Evolutionary conservation across 2,113 vertebrate species (phyloP), one percentile per base, ranked within the genome.

Genomic region (Hippocampus comes): DNA sequence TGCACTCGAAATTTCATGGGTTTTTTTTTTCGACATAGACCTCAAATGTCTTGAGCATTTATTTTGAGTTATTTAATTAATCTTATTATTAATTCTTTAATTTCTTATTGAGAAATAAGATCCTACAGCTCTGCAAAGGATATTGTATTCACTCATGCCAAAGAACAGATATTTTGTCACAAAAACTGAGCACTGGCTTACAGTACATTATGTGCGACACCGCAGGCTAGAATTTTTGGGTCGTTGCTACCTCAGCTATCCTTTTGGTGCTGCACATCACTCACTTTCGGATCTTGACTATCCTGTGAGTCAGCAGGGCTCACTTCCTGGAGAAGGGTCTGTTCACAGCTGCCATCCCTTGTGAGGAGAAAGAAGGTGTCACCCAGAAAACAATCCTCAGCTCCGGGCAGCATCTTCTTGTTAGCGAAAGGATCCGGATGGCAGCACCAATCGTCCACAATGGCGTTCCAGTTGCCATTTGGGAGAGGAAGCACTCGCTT

Each of bases 401-500:
- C 85, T 82, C 82, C 87, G 10, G 97, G 97, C 56, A 93, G 84
- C 78, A 97, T 90, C 81, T 92, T 83, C 81, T 85, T 93, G 82
- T 92, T 92, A 38, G 94, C 93, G 75, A 99, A 98, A 4, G 97
- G 97, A 81, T 96, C 91, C 0, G 96, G 91, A 79, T 99, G 97
- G 82, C 97, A 99, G 77, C 97, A 99, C 97, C 97, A 98, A 76
- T 97, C 96, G 25, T 94, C 97, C 74, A 98, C 95, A 8, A 99
- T 88, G 72, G 93, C 83, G 60, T 89, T 96, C 97, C 97, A 99
- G 89, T 96, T 94, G 67, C 95, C 94, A 64, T 93, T 93, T 0
- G 97, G 97, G 55, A 98, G 89, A 55, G 96, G 95, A 68, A 99
- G 96, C 63, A 98, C 94, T 84, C 97, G 89, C 55, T 89, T 90